Evolutionary conservation across 1,140 invertebrate genomes (phyloP), one percentile per base, ranked within the genome.

Genomic region (Samia ricini): DNA sequence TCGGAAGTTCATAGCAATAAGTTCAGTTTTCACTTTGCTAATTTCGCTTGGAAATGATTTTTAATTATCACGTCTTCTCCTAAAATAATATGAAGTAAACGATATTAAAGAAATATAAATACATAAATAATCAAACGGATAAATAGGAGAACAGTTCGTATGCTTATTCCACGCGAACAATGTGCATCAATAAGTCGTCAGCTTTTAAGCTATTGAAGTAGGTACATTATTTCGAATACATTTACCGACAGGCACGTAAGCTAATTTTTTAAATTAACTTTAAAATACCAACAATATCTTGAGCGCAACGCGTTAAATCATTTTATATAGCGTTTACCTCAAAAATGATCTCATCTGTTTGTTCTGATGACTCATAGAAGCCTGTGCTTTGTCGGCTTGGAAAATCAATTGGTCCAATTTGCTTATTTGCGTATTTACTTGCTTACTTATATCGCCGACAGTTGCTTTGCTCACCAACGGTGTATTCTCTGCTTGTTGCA

Each of bases 341-440:
- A 94, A 70, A 68, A 94, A 91, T 59, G 91, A 91, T 61, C 92
- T 93, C 93, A 95, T 95, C 80, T 95, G 93, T 75, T 95, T 94
- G n/a, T 92, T 94, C 77, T 95, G 95, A 71, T 93, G 89, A 5
- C 91, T 81, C 93, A 95, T 92, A 49, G 94, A 92, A 22, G 91
- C 83, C 68, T 95, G 91, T 12, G 94, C 94, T 54, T 92, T 92
- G 54, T 95, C 95, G 6, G 94, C 94, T 75, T 95, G 94, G 7
- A 86, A 83, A 12, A 95, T 91, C 64, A 96, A 71, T 1, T 90
- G 82, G 66, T 94, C 93, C 56, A 95, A 73, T 70, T 93, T 94
- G 72, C 93, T 91, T 33, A 94, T 83, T 67, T 95, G 93, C 8
- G 93, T 92, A 4, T 89, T 90, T 72, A 94, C 89, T 64, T 93